Percentiles rank a stretch among this genome's conserved stretches.
These are phyloP conservation scores for Drosophila quasianomalipes DNA, from an alignment of 2,888 invertebrate species.

Conservation along the genomic window DNA sequence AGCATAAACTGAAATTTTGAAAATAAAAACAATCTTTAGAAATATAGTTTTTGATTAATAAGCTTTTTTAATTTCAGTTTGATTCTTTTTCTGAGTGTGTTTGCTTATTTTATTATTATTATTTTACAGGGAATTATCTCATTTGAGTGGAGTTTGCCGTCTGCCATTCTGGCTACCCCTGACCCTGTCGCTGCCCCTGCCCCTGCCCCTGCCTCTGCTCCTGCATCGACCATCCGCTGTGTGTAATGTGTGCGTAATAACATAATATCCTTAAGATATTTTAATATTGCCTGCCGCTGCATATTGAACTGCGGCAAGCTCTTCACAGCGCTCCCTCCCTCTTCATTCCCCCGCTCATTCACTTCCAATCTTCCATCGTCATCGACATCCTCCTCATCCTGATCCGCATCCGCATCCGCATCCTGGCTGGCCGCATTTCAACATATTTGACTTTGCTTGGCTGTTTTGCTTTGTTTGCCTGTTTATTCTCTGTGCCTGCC, in stretches of 20 bases:
- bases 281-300: constrained; percentile 75
- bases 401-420: constrained; percentile 28
- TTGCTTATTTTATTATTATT: constrained; percentile 80
- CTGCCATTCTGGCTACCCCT: constrained; percentile 22
- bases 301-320: constrained; percentile 80
- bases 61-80: not conserved
- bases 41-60: not conserved
- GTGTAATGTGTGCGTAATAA: constrained; percentile 81
- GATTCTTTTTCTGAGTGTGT: not conserved
- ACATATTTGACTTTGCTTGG: constrained; percentile 79
- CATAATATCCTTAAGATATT: constrained; percentile 84
- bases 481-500: constrained; percentile 11
- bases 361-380: constrained; percentile 5
- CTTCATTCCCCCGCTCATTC: constrained; percentile 13
- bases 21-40: not conserved
- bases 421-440: constrained; percentile 72
- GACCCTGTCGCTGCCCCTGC: not conserved
- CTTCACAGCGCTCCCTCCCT: constrained; percentile 24
- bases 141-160: constrained; percentile 76
- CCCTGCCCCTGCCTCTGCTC: not conserved
- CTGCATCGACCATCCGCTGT: constrained; percentile 42
- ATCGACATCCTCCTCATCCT: constrained; percentile 17
- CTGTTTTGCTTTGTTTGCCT: constrained; percentile 32
- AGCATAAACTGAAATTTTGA: not conserved
- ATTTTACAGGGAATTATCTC: constrained; percentile 83